Percentiles rank a stretch among this genome's conserved stretches.
Conservation (phyloP, 2,797 vertebrate species). For the Apogon hyalosoma region DNA sequence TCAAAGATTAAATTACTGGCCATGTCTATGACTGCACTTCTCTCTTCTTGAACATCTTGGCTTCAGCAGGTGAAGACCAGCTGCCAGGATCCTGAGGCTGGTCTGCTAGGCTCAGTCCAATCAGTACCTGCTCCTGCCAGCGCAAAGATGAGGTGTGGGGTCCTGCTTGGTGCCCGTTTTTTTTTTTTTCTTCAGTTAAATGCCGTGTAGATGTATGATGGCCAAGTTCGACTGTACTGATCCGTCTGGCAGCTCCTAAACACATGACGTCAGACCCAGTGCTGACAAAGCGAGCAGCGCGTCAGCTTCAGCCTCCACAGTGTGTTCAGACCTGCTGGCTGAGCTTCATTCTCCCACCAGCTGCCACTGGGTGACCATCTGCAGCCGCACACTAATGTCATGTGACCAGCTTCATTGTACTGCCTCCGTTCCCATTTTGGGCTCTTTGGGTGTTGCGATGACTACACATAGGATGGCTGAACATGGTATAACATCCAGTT, state of each 20-base stretch:
- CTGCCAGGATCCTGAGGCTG: not conserved
- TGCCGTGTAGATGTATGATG: conserved; percentile 7
- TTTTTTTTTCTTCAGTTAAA: not conserved
- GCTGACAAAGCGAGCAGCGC: conserved; percentile 19
- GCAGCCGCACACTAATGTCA: conserved; percentile 24
- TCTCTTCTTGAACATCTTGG: conserved; percentile 35
- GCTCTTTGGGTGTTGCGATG: conserved; percentile 33
- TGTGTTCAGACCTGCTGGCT: conserved; percentile 42
- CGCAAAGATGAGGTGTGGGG: not conserved
- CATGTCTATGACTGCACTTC: conserved; percentile 74
- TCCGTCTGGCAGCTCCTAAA: conserved; percentile 24
- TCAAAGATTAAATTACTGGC: conserved; percentile 77
- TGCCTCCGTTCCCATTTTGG: conserved; percentile 43
- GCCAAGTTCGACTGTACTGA: not conserved
- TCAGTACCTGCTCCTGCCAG: conserved; percentile 4
- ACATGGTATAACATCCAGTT: conserved; percentile 11
- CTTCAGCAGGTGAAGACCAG: conserved; percentile 13
- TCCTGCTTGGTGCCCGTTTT: conserved; percentile 14
- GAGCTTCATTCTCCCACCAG: conserved; percentile 54
- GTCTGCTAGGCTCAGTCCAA: conserved; percentile 18
- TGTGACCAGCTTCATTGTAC: conserved; percentile 34
- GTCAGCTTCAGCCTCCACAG: conserved; percentile 30
- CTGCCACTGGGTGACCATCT: conserved; percentile 65
- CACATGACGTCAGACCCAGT: not conserved
- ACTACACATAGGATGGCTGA: conserved; percentile 20